These are phyloP conservation scores for Diplodus sargus DNA, from an alignment of 2,797 vertebrate species.

Conservation along the genomic window DNA sequence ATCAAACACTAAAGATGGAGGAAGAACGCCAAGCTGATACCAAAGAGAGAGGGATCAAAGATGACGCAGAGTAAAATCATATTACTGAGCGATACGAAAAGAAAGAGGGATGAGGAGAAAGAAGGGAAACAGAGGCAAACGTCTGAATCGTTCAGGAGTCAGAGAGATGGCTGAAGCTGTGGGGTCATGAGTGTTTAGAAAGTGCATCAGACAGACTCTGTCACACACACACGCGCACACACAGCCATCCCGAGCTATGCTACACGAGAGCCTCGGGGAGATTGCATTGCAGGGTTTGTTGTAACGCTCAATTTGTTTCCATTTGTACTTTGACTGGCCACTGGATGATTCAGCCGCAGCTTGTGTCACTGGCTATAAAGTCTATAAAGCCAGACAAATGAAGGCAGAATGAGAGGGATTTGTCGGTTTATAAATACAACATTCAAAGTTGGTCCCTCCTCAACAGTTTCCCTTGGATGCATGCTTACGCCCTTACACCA, in stretches of 20 bases:
- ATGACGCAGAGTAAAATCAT: not conserved
- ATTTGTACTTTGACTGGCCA: not conserved
- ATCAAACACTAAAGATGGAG: slow-evolving; percentile 21
- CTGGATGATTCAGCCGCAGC: not conserved
- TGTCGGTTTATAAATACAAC: not conserved
- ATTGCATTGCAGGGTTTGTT: not conserved
- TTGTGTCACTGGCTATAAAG: not conserved
- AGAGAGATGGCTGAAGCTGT: slow-evolving; percentile 1
- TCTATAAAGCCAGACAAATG: not conserved
- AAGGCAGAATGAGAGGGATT: not conserved
- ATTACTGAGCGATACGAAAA: not conserved
- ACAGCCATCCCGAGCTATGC: not conserved
- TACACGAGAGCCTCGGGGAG: not conserved
- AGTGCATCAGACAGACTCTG: not conserved
- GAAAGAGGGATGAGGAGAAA: not conserved
- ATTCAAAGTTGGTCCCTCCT: not conserved
- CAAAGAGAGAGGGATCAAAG: not conserved
- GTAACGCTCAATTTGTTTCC: not conserved
- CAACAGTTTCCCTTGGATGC: not conserved
- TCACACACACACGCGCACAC: not conserved
- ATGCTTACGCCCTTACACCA: too few relatives aligned
- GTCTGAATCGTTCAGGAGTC: slow-evolving; percentile 1
- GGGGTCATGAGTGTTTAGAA: slow-evolving; percentile 1
- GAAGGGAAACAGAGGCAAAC: not conserved
- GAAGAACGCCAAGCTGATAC: slow-evolving; percentile 13